Evolutionary conservation across 2,797 vertebrate genomes (phyloP), one percentile per base, ranked within the genome.

Genomic region (Enteromius viviparus): DNA sequence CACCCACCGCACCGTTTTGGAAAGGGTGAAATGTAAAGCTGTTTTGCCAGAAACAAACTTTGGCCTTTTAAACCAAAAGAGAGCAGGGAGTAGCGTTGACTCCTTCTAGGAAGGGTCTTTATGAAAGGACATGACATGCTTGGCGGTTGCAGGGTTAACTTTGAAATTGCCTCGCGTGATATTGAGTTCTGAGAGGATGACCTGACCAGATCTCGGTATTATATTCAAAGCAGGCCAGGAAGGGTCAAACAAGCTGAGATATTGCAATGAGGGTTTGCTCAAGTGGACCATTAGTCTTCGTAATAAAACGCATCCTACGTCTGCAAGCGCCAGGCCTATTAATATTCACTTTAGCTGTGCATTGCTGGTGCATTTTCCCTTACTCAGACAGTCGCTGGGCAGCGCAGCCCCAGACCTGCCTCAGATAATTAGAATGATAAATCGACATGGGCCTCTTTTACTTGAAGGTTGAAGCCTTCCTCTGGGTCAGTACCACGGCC

Each of bases 351-450:
- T 65, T 69, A 51, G 53, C 85, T 81, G 82, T 76, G 75, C 77
- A 53, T 78, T 82, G 87, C 88, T 82, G 47, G 74, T 90, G 87
- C 86, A 83, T 91, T 91, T 91, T 89, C 88, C 85, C 90, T 91
- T 91, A 93, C 86, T 93, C 92, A 93, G 91, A 89, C 87, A 78
- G 85, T 89, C 89, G 85, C 84, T 89, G 89, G 85, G 87, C 88
- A 89, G 78, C 87, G 77, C 84, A 88, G 90, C 87, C 87, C 89
- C 89, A 91, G 89, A 90, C 91, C 89, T 92, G 89, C 92, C 91
- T 90, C 85, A 87, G 79, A 90, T 93, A 94, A 93, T 93, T 93
- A 93, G 87, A 91, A 89, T 93, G 91, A 94, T 92, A 93, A 94
- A 94, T 92, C 90, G 90, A 87, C 71, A 83, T 69, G 62, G 80